Evolutionary conservation across 1,140 invertebrate genomes (phyloP), one percentile per base, ranked within the genome.

Genomic region (Calephelis nemesis): DNA sequence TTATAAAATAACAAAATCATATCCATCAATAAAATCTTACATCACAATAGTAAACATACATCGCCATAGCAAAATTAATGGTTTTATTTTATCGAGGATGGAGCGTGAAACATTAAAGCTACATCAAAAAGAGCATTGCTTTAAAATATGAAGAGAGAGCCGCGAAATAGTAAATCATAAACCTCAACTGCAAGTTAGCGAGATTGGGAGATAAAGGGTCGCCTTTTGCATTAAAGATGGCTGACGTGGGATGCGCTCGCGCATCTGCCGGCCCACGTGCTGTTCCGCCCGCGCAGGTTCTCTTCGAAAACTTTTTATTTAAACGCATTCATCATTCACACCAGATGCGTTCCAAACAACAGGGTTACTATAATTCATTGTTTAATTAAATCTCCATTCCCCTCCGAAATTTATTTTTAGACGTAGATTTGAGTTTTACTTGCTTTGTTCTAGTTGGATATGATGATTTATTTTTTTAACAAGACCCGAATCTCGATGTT

Each of bases 211-310:
- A 85, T 84, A 83, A 84, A 84, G 78, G 75, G 70, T 67, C 72
- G 70, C 73, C 69, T 62, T 76, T 76, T 79, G 71, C 74, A 70
- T 76, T 74, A 66, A 77, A 80, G 77, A 78, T 75, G 77, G 76
- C 69, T 71, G 70, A 67, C 70, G 52, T 72, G 69, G 69, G 83
- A 82, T 86, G 82, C 81, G 78, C 75, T 63, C 70, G 78, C 82
- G 79, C 88, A 91, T 91, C 85, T 91, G 87, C 82, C 88, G 69
- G 72, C 88, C 88, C 88, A 91, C 88, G 88, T 90, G 87, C 86
- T 84, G 76, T 82, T 72, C 71, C 86, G 81, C 80, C 74, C 74
- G 81, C 79, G 77, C 79, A 85, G 77, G 81, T 89, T 87, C 52
- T 87, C 84, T 84, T 79, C 78, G 75, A 79, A 79, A 70, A 65